Evolutionary conservation across 2,797 vertebrate genomes (phyloP), one percentile per base, ranked within the genome.

Genomic region (Scolopax bukidnonensis): DNA sequence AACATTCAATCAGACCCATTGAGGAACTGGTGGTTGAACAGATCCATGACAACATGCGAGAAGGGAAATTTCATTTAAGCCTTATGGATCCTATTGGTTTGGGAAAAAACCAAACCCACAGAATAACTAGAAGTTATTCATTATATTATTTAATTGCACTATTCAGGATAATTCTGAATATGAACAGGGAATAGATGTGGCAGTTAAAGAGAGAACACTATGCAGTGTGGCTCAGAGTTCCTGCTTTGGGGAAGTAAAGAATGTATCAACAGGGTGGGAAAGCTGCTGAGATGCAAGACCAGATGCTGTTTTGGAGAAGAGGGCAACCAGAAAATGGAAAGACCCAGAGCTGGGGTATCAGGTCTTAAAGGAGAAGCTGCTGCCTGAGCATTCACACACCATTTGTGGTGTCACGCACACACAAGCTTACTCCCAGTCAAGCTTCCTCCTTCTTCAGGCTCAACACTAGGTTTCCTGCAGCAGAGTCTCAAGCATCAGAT

Each of bases 101-200:
- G 27, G 9, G 36, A 30, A 76, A 27, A 1, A 14, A 3, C 4
- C n/a, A 25, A 59, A 36, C 6, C 12, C 8, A 10, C 0, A 43
- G 25, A 50, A 70, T 43, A 90, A 77, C 56, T 6, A 4, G 21
- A 16, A 20, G 5, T 36, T 11, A 19, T 57, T 48, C 2, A 65
- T 60, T 11, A 8, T 3, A 8, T 48, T 41, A 13, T 68, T 69
- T 43, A 21, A 30, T 75, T 20, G 4, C 9, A 32, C 40, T 33
- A 64, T 25, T 77, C 41, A 77, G 40, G 59, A 25, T 64, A 43
- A 65, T 73, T 80, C 48, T 56, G 47, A 80, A 15, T 41, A 23
- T 12, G 50, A 69, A 7, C 12, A 76, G 54, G 63, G 16, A 84
- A 28, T 4, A 63, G 53, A 63, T 1, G 2, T 4, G 4, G 40